phyloP scores from a whole-genome alignment of 2,797 vertebrate genomes.

The Parambassis ranga region DNA sequence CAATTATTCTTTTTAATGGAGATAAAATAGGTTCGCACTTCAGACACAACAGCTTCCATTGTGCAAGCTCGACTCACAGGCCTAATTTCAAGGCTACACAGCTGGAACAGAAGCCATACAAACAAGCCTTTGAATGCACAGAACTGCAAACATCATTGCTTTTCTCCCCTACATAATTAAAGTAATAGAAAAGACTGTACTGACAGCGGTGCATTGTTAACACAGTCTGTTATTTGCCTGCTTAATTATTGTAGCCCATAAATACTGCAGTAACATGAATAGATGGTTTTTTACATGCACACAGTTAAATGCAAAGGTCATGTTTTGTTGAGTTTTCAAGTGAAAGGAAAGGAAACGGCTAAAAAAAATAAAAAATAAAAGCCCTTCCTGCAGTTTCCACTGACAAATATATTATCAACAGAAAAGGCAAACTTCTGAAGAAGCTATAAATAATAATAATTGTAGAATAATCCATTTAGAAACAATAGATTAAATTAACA shows the following conservation, averaged over 20 bases:
- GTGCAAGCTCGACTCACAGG: slow-evolving; percentile 1
- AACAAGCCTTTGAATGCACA: slow-evolving; percentile 11
- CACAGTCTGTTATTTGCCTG: not conserved
- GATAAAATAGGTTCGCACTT: slow-evolving; percentile 54
- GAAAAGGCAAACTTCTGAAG: no score
- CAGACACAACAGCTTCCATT: slow-evolving; percentile 44
- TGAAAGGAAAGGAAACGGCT: no score
- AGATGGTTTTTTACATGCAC: not conserved
- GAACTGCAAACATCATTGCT: no score
- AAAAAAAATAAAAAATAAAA: not conserved
- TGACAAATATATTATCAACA: no score
- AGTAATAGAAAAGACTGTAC: slow-evolving; percentile 16
- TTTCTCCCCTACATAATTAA: no score
- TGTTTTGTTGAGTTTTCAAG: not conserved
- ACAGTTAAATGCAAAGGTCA: not conserved
- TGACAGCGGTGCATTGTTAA: slow-evolving; percentile 19
- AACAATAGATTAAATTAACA: no score
- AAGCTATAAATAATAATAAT: no score
- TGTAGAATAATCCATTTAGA: no score
- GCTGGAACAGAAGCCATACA: not conserved
- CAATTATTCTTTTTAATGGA: slow-evolving; percentile 37
- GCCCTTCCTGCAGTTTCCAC: not conserved
- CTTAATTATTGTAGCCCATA: not conserved
- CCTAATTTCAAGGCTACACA: slow-evolving; percentile 8
- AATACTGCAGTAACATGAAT: not conserved